phyloP scores from a whole-genome alignment of 2,113 vertebrate genomes.

The Nannobrachium achirus region DNA sequence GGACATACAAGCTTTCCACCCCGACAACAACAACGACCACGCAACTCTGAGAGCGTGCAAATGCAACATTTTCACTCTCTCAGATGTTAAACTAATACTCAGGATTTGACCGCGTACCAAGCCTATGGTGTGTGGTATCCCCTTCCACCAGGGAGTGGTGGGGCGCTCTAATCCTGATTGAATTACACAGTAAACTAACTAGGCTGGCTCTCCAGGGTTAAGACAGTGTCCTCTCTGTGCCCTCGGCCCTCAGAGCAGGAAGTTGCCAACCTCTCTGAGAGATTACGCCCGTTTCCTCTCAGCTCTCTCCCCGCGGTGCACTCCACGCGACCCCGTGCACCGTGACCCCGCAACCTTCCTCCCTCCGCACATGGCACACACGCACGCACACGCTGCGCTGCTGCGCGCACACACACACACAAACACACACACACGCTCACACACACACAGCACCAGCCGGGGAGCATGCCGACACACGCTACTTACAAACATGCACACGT shows the following conservation, averaged over 20 bases:
- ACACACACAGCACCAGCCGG: conserved; percentile 56
- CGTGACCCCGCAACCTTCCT: conserved; percentile 68
- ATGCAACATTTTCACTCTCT: not conserved
- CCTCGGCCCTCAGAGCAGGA: conserved; percentile 77
- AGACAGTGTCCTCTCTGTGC: conserved; percentile 78
- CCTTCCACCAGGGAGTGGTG: conserved; percentile 45
- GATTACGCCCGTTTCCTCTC: conserved; percentile 81
- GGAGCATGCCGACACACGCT: conserved; percentile 63
- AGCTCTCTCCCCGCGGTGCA: conserved; percentile 57
- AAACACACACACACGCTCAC: conserved; percentile 25
- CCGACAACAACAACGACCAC: no score
- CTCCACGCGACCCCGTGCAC: conserved; percentile 72
- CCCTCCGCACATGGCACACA: conserved; percentile 56
- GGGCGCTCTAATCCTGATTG: conserved; percentile 70
- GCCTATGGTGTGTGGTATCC: not conserved
- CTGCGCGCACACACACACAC: not conserved
- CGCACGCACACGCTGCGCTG: conserved; percentile 7
- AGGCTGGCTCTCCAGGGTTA: conserved; percentile 49
- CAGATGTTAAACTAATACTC: not conserved
- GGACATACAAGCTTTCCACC: no score
- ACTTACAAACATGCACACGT: conserved; percentile 8
- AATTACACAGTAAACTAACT: conserved; percentile 70
- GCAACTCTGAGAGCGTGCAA: not conserved
- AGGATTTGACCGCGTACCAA: no score
- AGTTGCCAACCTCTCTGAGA: conserved; percentile 80